A percentile compares a stretch with the other conserved stretches of the same genome.
Evolutionary conservation across 2,888 invertebrate genomes (phyloP).

Genomic region (Phyllotreta striolata): DNA sequence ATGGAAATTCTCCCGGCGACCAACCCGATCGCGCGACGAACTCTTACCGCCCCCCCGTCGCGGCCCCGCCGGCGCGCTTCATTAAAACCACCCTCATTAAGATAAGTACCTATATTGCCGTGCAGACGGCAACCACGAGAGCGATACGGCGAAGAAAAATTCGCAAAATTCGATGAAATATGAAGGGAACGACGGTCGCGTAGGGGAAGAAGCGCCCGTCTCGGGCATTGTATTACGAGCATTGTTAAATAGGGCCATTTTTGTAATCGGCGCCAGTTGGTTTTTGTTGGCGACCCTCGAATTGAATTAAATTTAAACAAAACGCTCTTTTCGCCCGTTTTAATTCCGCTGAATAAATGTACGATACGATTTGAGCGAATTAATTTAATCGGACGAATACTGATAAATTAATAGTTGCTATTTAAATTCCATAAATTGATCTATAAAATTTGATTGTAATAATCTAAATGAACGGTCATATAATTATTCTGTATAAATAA

Average conservation of each 20-base stretch:
- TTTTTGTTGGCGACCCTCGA: slow-evolving; percentile 1
- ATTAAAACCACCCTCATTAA: slow-evolving; percentile 50
- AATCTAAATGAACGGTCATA: too few species aligned
- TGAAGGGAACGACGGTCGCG: slow-evolving; percentile 22
- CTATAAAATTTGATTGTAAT: too few species aligned
- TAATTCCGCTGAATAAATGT: too few species aligned
- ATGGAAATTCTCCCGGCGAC: slow-evolving; percentile 14
- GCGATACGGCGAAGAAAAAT: slow-evolving; percentile 44
- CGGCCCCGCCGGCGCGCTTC: slow-evolving; percentile 41
- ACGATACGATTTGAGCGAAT: too few species aligned
- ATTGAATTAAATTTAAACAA: too few species aligned
- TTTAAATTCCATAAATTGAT: too few species aligned
- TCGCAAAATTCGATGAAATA: slow-evolving; percentile 40
- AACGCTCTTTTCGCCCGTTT: too few species aligned
- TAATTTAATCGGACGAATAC: too few species aligned
- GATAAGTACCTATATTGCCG: slow-evolving; percentile 48
- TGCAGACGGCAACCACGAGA: slow-evolving; percentile 38
- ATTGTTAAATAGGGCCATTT: slow-evolving; percentile 6
- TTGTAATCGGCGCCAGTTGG: slow-evolving; percentile 9
- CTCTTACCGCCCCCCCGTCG: slow-evolving; percentile 9
- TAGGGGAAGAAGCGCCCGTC: slow-evolving; percentile 4
- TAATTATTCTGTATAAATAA: too few species aligned
- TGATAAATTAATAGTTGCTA: too few species aligned
- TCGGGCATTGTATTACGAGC: not conserved
- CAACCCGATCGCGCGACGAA: slow-evolving; percentile 15